Base-by-base conservation (phyloP, 2,797 vertebrate species). In the Pipistrellus kuhlii region DNA sequence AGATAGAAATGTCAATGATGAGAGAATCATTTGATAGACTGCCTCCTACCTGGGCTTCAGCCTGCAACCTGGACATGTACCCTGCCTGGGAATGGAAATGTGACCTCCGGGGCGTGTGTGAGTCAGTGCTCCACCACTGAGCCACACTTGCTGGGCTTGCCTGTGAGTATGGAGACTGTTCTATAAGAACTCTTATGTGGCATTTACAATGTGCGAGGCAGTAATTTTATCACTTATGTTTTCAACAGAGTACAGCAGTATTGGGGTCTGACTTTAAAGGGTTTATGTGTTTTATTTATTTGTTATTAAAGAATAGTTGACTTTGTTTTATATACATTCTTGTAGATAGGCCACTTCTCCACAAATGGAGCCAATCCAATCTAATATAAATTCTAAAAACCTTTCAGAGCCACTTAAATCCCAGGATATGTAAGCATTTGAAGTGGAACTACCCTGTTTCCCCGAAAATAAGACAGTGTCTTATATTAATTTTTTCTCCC, bases 241-340 rank as follows among this genome's bases (percentile, higher is more conserved):
- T 89, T 69, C 46, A 72, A 71, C 0, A 77, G 0, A 80, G 87
- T 95, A 75, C n/a, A 76, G 51, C 69, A 78, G 77, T 96, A 92
- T n/a, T n/a, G 62, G 69, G 73, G 73, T 95, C 73, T 95, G 81
- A 94, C 92, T 95, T 96, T 90, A 95, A 64, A 95, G 84, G 77
- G 30, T 92, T 15, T 62, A 72, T 85, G 27, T 80, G 7, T 21
- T 44, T 46, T 82, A 81, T 81, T n/a, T 82, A 64, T 66, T 66
- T 32, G n/a, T 82, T 64, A 32, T 23, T 82, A n/a, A 46, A 82
- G 57, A n/a, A 66, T 68, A 68, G 81, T 66, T 66, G 62, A 83
- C 81, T 64, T 66, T 83, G 35, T 86, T 94, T 32, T 77, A n/a
- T 91, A 25, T 92, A 71, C 83, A 35, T 95, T 53, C 84, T 89